Evolutionary conservation across 1,140 invertebrate genomes (phyloP).

Genomic region (Drosophila prosaltans): DNA sequence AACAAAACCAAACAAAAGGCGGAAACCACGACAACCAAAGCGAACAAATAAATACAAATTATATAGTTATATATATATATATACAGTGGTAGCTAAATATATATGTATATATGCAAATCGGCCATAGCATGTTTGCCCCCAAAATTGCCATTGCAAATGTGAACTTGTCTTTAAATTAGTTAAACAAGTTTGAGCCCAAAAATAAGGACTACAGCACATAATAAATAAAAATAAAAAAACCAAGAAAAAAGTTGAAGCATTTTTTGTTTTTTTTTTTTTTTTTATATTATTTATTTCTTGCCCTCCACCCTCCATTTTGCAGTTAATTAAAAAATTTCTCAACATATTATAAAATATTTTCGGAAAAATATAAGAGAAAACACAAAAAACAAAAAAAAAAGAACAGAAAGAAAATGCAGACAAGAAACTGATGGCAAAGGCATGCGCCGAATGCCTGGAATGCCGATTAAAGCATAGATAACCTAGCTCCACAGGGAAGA

Average conservation of each 20-base stretch:
- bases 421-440: neutral
- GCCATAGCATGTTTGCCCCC: neutral
- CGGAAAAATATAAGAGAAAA: neutral
- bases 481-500: neutral
- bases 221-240: neutral
- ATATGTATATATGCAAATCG: neutral
- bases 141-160: neutral
- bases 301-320: neutral
- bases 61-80: neutral
- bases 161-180: neutral
- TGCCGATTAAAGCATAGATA: conserved; percentile 8
- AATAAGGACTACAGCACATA: neutral
- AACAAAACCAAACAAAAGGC: conserved; percentile 60
- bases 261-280: neutral
- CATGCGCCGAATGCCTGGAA: conserved; percentile 5
- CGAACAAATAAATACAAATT: conserved; percentile 53
- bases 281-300: too few species aligned
- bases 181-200: neutral
- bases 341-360: conserved; percentile 20
- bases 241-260: neutral
- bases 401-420: neutral
- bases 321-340: conserved; percentile 51
- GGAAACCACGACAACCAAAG: conserved; percentile 63
- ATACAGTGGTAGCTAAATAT: neutral
- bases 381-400: too few species aligned